Conservation (phyloP, 2,797 vertebrate species). For the Rhynchonycteris naso region DNA sequence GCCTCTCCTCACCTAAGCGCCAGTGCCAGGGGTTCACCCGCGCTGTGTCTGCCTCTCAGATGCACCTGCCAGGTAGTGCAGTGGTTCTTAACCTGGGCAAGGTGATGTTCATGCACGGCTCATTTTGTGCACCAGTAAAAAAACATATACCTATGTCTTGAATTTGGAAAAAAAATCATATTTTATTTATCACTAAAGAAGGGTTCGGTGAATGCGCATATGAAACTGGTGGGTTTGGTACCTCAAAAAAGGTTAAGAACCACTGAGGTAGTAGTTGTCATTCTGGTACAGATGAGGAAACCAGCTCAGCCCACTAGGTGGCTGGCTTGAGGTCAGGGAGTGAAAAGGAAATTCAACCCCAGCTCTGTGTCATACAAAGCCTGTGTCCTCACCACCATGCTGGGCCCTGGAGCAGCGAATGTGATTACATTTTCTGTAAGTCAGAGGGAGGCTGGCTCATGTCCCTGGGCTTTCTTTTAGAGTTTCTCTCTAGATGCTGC, state of each 20-base stretch:
- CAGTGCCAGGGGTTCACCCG: accelerated
- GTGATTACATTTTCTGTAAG: background rate
- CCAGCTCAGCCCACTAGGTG: background rate
- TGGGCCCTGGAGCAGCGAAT: background rate
- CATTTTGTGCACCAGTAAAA: no score
- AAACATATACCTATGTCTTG: no score
- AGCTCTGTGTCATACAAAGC: background rate
- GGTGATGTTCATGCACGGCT: no score
- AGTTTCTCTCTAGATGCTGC: background rate
- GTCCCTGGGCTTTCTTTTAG: background rate
- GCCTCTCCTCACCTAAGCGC: background rate
- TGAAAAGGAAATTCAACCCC: background rate
- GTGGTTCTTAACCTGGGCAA: no score
- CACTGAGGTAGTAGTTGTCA: accelerated
- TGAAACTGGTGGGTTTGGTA: no score
- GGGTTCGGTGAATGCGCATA: no score
- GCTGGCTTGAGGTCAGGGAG: background rate
- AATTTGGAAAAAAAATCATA: no score
- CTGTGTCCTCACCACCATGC: background rate
- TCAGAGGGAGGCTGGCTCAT: no score
- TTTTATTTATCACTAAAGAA: no score
- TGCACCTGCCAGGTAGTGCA: accelerated
- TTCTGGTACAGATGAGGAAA: background rate
- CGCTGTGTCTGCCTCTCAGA: background rate
- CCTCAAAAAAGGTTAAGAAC: no score